Base-by-base conservation (phyloP, 1,140 invertebrate genomes). In the Stegodyphus dumicola region DNA sequence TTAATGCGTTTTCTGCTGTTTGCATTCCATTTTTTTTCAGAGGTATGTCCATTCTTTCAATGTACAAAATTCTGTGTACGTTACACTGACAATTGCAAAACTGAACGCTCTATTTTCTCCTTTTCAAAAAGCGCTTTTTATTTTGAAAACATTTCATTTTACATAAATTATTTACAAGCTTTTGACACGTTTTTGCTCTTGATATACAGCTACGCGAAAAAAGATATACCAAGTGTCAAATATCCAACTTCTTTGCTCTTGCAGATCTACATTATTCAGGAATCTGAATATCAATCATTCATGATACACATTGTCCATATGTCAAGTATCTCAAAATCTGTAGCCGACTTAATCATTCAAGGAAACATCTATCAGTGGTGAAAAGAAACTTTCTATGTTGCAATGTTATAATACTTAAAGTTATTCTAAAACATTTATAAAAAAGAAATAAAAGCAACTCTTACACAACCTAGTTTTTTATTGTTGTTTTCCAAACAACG, bases 131-230 rank as follows among this genome's bases (percentile, higher is more conserved):
- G 33, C 33, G 33, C 33, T 33, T 33, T 33, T 33, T 33, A 33
- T 33, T 33, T 33, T 33, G 1, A 33, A 33, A 33, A 3, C 33
- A 15, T 60, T 60, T 60, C 15, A 60, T 15, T 60, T 60, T 60
- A 15, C 60, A 65, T 77, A 18, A 53, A 65, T 77, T 77, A 51
- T 77, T 77, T 66, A 77, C 6, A 33, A 52, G 7, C 48, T 6
- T 66, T 77, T 77, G 75, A 77, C 75, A 77, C 48, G 6, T 60
- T 77, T 66, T 66, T 65, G 11, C 49, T 33, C 56, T 49, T 51
- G 60, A 77, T 18, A 9, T 17, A 5, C 49, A 77, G 48, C 60
- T 60, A 49, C 33, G n/a, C 48, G 60, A 77, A 60, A 77, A 13
- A 65, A 77, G 49, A 65, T 9, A 13, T 6, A 10, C 6, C 9